Percentiles rank a stretch among this genome's conserved stretches.
Conservation (phyloP, 2,113 vertebrate species). For the Lonchura striata region DNA sequence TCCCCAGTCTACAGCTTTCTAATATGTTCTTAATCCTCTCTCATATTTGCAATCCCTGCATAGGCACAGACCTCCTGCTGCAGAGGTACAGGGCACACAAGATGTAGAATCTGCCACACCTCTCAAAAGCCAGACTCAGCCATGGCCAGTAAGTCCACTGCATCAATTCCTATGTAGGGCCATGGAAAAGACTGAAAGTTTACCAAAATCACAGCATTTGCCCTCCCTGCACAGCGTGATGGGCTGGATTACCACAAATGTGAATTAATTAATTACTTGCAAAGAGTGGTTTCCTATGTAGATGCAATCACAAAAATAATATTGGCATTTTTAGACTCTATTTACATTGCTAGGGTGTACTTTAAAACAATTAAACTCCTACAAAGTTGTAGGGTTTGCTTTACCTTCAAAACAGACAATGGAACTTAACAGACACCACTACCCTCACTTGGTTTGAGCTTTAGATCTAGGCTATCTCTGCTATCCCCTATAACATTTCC, state of each 20-base stretch:
- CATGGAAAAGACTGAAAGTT: background rate
- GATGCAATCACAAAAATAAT: background rate
- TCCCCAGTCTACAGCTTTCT: background rate
- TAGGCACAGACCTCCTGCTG: background rate
- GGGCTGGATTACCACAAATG: background rate
- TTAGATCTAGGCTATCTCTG: background rate
- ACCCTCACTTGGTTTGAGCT: background rate
- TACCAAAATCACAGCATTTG: background rate
- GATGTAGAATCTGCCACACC: background rate
- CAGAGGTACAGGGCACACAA: background rate
- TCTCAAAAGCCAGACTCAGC: background rate
- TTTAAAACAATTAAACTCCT: background rate
- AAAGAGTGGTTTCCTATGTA: background rate
- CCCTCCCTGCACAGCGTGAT: background rate
- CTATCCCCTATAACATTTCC: background rate
- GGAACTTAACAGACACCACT: background rate
- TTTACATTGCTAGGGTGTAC: background rate
- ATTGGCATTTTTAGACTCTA: background rate
- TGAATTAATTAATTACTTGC: background rate
- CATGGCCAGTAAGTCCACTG: background rate
- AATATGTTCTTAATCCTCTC: background rate
- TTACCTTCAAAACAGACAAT: background rate
- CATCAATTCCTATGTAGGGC: background rate
- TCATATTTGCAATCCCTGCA: background rate
- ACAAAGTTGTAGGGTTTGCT: background rate